phyloP scores from a whole-genome alignment of 2,888 invertebrate genomes.

The Abscondita cerata region DNA sequence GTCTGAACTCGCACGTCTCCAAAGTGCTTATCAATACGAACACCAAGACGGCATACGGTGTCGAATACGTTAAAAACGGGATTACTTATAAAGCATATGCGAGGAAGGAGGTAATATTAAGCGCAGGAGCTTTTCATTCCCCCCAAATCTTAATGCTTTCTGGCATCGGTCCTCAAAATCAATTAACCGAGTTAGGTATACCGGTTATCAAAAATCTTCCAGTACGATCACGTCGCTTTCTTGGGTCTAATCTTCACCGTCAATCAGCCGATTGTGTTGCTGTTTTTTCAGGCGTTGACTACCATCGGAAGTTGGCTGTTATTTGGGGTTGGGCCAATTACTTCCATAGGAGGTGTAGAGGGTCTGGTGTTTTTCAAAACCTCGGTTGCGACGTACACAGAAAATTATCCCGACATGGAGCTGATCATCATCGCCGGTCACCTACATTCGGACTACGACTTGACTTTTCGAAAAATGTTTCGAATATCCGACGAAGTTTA shows the following conservation, averaged over 20 bases:
- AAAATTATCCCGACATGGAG: constrained; percentile 70
- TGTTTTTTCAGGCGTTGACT: background rate
- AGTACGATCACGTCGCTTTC: constrained; percentile 66
- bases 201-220: constrained; percentile 61
- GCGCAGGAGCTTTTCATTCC: constrained; percentile 80
- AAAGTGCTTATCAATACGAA: constrained; percentile 68
- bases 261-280: constrained; percentile 55
- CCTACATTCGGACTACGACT: constrained; percentile 66
- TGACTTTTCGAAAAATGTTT: constrained; percentile 55
- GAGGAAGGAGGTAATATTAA: constrained; percentile 75
- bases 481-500: constrained; percentile 56
- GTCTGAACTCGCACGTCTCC: constrained; percentile 70
- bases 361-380: constrained; percentile 66
- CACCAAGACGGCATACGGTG: constrained; percentile 67
- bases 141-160: constrained; percentile 78
- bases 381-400: constrained; percentile 61
- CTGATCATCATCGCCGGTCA: constrained; percentile 68
- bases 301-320: constrained; percentile 29
- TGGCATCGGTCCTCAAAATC: constrained; percentile 68
- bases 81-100: constrained; percentile 63
- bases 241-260: constrained; percentile 72
- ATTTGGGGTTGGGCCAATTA: constrained; percentile 61
- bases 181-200: constrained; percentile 60
- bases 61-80: constrained; percentile 70
- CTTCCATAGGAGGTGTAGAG: constrained; percentile 64